A percentile compares a stretch with the other conserved stretches of the same genome.
phyloP scores from a whole-genome alignment of 2,888 invertebrate genomes.

The Leucophenga maculata region DNA sequence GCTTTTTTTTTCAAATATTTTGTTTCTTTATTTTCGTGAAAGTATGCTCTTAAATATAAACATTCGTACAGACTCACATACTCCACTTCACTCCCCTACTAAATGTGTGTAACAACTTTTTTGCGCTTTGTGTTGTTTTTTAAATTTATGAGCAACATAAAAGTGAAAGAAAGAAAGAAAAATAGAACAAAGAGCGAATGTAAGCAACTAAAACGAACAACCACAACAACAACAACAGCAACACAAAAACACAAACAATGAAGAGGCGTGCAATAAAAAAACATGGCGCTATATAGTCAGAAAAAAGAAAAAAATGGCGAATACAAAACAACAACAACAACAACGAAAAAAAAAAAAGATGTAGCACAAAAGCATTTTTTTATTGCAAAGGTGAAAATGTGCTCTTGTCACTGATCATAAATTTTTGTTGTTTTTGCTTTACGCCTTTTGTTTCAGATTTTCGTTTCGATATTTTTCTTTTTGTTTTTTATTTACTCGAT shows the following conservation, averaged over 20 bases:
- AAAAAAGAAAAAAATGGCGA: neutral
- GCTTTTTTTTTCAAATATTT: no score
- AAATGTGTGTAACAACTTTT: conserved; percentile 5
- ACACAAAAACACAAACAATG: conserved; percentile 41
- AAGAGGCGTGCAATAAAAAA: conserved; percentile 52
- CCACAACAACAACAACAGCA: neutral
- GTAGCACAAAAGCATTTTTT: conserved; percentile 26
- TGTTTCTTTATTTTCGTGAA: neutral
- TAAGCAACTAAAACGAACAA: neutral
- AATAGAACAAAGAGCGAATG: neutral
- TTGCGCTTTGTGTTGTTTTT: neutral
- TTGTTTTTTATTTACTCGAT: neutral
- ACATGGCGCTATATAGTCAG: no score
- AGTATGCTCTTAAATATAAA: neutral
- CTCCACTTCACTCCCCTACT: neutral
- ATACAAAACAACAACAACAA: neutral
- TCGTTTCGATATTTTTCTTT: neutral
- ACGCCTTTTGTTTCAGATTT: conserved; percentile 1
- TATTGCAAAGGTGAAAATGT: conserved; percentile 63
- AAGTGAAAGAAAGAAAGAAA: conserved; percentile 6
- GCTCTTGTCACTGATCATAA: conserved; percentile 65
- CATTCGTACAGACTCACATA: neutral
- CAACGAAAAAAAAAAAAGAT: conserved; percentile 33
- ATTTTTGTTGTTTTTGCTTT: conserved; percentile 48
- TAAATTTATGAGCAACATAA: conserved; percentile 25